These are phyloP conservation scores for Drosophila nigromelanica DNA, from an alignment of 1,140 invertebrate species.

Conservation along the genomic window DNA sequence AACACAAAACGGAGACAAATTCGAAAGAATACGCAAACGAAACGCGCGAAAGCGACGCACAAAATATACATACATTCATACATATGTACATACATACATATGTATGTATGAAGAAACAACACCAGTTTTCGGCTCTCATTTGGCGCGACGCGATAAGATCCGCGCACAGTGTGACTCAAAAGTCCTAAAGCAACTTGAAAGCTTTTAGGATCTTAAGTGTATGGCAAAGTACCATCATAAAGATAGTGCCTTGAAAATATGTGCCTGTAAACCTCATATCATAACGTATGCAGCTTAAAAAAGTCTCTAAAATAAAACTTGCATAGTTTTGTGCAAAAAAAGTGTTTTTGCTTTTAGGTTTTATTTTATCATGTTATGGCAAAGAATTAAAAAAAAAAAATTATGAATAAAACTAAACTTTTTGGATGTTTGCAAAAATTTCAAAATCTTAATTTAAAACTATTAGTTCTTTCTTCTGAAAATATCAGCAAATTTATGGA, in stretches of 20 bases:
- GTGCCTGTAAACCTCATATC: slow-evolving; percentile 17
- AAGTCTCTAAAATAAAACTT: neutral
- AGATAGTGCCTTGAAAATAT: slow-evolving; percentile 27
- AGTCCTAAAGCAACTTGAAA: slow-evolving; percentile 23
- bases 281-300: slow-evolving; percentile 1
- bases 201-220: slow-evolving; percentile 35
- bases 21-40: slow-evolving; percentile 40
- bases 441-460: too few relatives aligned
- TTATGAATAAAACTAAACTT: too few relatives aligned
- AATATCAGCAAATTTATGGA: too few relatives aligned
- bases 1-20: slow-evolving; percentile 26
- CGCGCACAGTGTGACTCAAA: slow-evolving; percentile 39
- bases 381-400: too few relatives aligned
- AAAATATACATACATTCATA: neutral
- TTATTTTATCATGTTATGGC: too few relatives aligned
- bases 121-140: slow-evolving; percentile 12
- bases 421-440: too few relatives aligned
- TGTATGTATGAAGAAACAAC: neutral
- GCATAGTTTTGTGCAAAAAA: neutral
- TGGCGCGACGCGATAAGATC: slow-evolving; percentile 33
- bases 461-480: too few relatives aligned
- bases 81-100: too few relatives aligned
- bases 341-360: neutral
- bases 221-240: slow-evolving; percentile 31
- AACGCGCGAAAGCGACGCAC: slow-evolving; percentile 18